Evolutionary conservation across 2,888 invertebrate genomes (phyloP).

Genomic region (Acanthosepion pharaonis): DNA sequence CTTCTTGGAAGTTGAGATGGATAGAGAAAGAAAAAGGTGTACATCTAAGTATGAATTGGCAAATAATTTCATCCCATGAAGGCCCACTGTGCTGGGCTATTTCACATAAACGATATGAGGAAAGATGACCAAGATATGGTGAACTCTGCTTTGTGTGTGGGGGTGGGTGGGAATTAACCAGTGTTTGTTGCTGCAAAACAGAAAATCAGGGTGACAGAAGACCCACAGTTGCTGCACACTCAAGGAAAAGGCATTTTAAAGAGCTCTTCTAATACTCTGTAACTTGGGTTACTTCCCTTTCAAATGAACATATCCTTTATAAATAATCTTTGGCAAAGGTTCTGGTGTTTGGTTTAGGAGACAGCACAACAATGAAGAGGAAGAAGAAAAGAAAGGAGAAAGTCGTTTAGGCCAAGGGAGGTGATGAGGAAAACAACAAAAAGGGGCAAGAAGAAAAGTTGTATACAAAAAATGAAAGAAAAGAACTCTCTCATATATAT

Average conservation of each 20-base stretch:
- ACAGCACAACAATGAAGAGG: background rate
- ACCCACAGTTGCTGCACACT: background rate
- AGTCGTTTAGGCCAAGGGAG: background rate
- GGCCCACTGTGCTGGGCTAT: background rate
- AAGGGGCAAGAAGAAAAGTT: background rate
- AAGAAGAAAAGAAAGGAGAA: background rate
- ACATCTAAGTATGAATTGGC: background rate
- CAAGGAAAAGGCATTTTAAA: slow-evolving; percentile 33
- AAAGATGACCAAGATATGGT: background rate
- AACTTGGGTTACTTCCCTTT: background rate
- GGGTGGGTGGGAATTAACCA: background rate
- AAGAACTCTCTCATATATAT: too few relatives aligned
- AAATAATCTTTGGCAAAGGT: background rate
- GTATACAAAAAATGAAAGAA: too few relatives aligned
- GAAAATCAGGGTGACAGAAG: background rate
- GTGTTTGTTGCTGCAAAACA: background rate
- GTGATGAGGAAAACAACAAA: background rate
- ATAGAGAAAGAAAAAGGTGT: background rate
- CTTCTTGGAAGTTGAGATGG: background rate
- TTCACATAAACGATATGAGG: background rate
- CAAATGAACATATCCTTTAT: slow-evolving; percentile 17
- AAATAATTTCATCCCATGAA: slow-evolving; percentile 7
- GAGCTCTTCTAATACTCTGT: background rate
- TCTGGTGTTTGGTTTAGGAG: background rate
- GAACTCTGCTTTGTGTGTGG: background rate